Evolutionary conservation across 2,888 invertebrate genomes (phyloP), one percentile per base, ranked within the genome.

Genomic region (Sarcophaga rosellei): DNA sequence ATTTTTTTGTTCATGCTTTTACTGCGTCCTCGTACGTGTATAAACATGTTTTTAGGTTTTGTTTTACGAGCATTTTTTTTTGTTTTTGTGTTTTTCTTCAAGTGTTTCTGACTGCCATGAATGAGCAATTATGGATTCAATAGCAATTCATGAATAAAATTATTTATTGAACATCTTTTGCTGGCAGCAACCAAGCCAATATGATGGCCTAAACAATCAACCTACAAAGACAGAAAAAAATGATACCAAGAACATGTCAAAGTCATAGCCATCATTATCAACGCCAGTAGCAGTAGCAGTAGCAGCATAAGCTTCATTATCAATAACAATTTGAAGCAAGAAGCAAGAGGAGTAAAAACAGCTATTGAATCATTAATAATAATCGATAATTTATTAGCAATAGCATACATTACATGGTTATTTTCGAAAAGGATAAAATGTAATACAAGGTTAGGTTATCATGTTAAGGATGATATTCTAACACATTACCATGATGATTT

Each of bases 61-160:
- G 35, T 35, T 35, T 35, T 35, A 35, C 35, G 5, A 35, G n/a
- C 80, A 72, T 15, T 53, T 53, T 53, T 53, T 47, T 69, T 35
- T 62, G 0, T 8, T 17, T 2, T n/a, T 57, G n/a, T 74, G 20
- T n/a, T 61, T 61, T 65, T 35, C 12, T 63, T 15, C 25, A 84
- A 86, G 86, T 86, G 84, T 83, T 86, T 86, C 75, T 84, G 84
- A n/a, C 86, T 84, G 86, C 69, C 23, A 81, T 86, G 86, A 86
- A 86, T 84, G 86, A 81, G 78, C 86, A 86, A 86, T 86, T 86
- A 86, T 81, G 81, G 62, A 86, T 70, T 78, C 72, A 85, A 69
- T 77, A 74, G 74, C 57, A 65, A 62, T 79, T 70, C 69, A 74
- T 75, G 23, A 73, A 35, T 61, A 69, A 81, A 81, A 66, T 65